Conservation (phyloP, 2,888 invertebrate genomes). For the Conops quadrifasciatus region DNA sequence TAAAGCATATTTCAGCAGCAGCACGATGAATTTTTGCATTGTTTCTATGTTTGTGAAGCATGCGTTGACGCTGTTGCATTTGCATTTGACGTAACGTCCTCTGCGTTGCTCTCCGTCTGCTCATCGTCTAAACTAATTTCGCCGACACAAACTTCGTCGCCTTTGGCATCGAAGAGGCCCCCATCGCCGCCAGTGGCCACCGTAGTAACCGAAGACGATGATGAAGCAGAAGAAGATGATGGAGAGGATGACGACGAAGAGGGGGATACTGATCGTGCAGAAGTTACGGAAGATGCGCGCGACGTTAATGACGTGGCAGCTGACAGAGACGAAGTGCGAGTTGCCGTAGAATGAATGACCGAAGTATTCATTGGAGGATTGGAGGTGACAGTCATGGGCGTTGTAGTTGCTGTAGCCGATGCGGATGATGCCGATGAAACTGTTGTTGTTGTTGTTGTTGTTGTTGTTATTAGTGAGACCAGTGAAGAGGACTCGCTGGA, state of each 20-base stretch:
- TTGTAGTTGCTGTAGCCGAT: conserved; percentile 22
- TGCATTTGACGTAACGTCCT: conserved; percentile 40
- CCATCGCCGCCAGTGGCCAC: conserved; percentile 23
- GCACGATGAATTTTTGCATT: conserved; percentile 54
- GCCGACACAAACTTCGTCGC: conserved; percentile 9
- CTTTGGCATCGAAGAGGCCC: conserved; percentile 26
- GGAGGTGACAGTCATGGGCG: not conserved
- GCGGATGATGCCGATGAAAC: conserved; percentile 25
- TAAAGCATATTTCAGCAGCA: conserved; percentile 59
- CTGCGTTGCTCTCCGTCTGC: conserved; percentile 18
- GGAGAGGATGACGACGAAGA: conserved; percentile 40
- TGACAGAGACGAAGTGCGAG: conserved; percentile 5
- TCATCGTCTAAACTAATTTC: not conserved
- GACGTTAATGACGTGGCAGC: conserved; percentile 34
- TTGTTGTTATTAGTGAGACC: conserved; percentile 49
- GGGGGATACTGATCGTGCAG: conserved; percentile 37
- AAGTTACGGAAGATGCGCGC: conserved; percentile 36
- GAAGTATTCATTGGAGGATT: not conserved
- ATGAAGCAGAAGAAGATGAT: conserved; percentile 40
- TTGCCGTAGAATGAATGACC: conserved; percentile 6
- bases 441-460: conserved; percentile 28
- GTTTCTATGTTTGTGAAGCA: conserved; percentile 54
- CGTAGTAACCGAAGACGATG: conserved; percentile 39
- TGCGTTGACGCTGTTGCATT: conserved; percentile 40
- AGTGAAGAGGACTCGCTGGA: conserved; percentile 50